These are phyloP conservation scores for Arenaria interpres DNA, from an alignment of 2,113 vertebrate species.

Conservation along the genomic window DNA sequence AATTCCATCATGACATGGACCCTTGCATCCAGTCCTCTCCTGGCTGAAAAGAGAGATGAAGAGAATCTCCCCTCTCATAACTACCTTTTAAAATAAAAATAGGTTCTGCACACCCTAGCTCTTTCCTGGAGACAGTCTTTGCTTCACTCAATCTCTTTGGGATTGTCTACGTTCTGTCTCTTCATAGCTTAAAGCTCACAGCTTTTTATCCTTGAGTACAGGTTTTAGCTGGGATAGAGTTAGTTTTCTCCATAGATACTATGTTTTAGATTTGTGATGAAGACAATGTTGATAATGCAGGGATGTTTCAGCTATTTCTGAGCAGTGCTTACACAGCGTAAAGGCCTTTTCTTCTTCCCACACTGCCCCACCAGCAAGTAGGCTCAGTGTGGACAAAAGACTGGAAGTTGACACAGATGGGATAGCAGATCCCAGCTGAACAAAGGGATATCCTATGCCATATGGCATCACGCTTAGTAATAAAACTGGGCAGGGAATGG, in stretches of 20 bases:
- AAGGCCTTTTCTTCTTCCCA: background rate
- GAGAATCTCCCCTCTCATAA: background rate
- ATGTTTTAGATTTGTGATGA: background rate
- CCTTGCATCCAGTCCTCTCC: background rate
- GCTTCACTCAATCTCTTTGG: background rate
- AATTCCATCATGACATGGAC: background rate
- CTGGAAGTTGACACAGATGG: background rate
- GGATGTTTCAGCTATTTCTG: background rate
- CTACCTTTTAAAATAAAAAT: background rate
- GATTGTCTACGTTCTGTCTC: background rate
- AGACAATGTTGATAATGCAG: background rate
- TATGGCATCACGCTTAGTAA: background rate
- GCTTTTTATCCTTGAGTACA: background rate
- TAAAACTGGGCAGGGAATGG: rapidly evolving
- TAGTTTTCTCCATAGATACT: background rate
- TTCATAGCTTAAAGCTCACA: background rate
- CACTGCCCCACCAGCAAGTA: too few species aligned
- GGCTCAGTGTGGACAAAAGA: background rate
- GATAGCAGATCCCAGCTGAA: background rate
- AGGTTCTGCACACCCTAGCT: background rate
- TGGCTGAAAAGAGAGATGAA: background rate
- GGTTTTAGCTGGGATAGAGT: background rate
- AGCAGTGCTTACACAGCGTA: background rate
- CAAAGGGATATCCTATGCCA: background rate
- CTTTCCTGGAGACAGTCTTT: background rate